These are phyloP conservation scores for Embidobia sp. DNA, from an alignment of 2,888 invertebrate species.

Conservation along the genomic window DNA sequence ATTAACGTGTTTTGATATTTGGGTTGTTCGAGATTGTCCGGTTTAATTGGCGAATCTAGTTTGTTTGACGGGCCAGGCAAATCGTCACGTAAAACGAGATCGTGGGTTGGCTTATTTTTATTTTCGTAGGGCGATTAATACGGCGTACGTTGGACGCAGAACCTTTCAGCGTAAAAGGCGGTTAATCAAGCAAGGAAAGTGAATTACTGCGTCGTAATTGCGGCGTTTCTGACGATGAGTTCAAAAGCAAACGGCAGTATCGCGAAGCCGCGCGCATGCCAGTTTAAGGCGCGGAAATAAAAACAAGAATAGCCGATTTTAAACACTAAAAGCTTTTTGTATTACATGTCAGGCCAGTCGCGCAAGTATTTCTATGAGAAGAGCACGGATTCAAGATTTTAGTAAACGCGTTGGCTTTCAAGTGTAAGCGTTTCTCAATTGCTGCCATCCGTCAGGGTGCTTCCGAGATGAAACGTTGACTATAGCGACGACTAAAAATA, in stretches of 20 bases:
- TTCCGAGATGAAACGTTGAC: slow-evolving; percentile 66
- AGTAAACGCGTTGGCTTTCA: slow-evolving; percentile 63
- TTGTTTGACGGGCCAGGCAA: slow-evolving; percentile 35
- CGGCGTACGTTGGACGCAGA: slow-evolving; percentile 42
- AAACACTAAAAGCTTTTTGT: slow-evolving; percentile 70
- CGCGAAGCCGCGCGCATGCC: slow-evolving; percentile 32
- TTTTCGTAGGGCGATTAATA: slow-evolving; percentile 51
- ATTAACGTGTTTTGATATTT: slow-evolving; percentile 9
- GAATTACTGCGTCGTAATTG: slow-evolving; percentile 60
- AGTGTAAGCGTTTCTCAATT: slow-evolving; percentile 67
- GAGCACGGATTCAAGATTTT: slow-evolving; percentile 69
- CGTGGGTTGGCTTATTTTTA: slow-evolving; percentile 39
- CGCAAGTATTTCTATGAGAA: slow-evolving; percentile 49
- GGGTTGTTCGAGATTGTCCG: slow-evolving; percentile 3
- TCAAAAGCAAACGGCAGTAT: slow-evolving; percentile 55
- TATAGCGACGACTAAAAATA: slow-evolving; percentile 54
- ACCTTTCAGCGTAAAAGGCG: slow-evolving; percentile 60
- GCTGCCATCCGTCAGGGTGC: slow-evolving; percentile 69
- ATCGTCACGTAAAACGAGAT: slow-evolving; percentile 19
- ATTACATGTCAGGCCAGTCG: slow-evolving; percentile 46
- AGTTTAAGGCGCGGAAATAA: slow-evolving; percentile 60
- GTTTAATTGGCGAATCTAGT: slow-evolving; percentile 34
- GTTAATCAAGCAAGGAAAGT: slow-evolving; percentile 60
- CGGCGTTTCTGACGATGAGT: slow-evolving; percentile 57
- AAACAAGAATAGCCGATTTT: slow-evolving; percentile 67